Conservation (phyloP, 2,888 invertebrate species). For the Pseudoips prasinana region DNA sequence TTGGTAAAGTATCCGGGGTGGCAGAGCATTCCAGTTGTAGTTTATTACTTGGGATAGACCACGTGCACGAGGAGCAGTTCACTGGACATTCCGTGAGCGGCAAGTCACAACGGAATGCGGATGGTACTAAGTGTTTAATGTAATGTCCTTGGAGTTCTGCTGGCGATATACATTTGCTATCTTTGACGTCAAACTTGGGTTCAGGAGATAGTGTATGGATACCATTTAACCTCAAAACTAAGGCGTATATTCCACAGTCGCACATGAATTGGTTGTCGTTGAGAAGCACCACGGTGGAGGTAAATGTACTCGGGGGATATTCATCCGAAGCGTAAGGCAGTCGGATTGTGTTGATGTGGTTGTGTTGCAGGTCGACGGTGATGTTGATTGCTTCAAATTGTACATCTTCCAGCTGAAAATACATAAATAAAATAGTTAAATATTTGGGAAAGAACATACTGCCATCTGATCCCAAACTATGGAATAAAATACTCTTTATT, state of each 20-base stretch:
- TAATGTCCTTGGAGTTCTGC: no score
- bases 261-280: conserved; percentile 45
- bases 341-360: conserved; percentile 31
- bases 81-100: no score
- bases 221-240: conserved; percentile 15
- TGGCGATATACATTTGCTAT: no score
- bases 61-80: no score
- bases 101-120: no score
- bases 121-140: no score
- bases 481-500: no score
- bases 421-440: neutral
- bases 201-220: no score
- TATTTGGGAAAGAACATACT: conserved; percentile 7
- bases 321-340: neutral
- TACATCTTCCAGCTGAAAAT: conserved; percentile 13
- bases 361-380: conserved; percentile 32
- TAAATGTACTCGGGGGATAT: neutral
- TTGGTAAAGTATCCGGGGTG: no score
- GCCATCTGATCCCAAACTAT: conserved; percentile 13
- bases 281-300: conserved; percentile 13
- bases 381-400: conserved; percentile 8
- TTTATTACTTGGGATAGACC: no score
- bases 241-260: conserved; percentile 38
- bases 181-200: no score
- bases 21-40: no score